Conservation (phyloP, 2,113 vertebrate species). For the Ceuthmochares aereus region DNA sequence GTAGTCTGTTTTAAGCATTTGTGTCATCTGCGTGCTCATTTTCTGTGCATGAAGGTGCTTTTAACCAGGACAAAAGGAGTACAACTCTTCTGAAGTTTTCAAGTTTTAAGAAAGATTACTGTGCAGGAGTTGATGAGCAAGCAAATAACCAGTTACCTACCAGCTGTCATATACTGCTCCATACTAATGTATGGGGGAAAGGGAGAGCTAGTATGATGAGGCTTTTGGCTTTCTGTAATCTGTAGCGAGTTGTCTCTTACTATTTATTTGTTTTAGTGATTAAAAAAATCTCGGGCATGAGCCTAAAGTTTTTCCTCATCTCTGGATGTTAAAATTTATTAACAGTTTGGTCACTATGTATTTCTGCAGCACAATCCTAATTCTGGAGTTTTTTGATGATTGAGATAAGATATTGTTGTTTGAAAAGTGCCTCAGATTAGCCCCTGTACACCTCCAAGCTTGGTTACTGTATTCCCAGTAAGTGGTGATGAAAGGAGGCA, state of each 20-base stretch:
- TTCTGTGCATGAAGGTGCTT: neutral
- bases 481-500: neutral
- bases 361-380: neutral
- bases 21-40: neutral
- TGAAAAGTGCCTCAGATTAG: neutral
- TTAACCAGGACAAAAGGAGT: neutral
- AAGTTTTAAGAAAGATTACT: neutral
- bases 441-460: neutral
- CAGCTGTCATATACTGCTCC: neutral
- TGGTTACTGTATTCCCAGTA: neutral
- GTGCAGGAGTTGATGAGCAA: neutral
- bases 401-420: neutral
- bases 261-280: neutral
- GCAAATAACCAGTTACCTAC: neutral
- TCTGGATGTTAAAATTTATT: neutral
- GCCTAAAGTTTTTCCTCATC: neutral
- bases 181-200: fast-evolving
- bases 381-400: neutral
- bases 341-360: neutral
- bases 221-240: neutral
- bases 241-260: neutral
- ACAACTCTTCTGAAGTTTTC: neutral
- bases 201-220: neutral
- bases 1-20: neutral
- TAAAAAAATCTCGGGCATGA: neutral